A percentile compares a stretch with the other conserved stretches of the same genome.
These are phyloP conservation scores for Onthophagus taurus DNA, from an alignment of 1,140 invertebrate species.

Conservation along the genomic window DNA sequence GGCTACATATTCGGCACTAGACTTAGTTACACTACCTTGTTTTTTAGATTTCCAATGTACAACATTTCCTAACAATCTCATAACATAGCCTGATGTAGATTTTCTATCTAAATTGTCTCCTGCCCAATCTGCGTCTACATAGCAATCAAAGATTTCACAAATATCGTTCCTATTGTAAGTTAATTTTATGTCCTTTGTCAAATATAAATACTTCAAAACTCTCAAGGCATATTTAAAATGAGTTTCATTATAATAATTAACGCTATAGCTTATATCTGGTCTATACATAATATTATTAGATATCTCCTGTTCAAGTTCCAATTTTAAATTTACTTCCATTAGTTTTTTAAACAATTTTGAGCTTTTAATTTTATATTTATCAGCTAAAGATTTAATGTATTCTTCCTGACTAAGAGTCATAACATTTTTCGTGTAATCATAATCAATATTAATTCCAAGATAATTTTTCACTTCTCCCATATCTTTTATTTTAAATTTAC, in stretches of 20 bases:
- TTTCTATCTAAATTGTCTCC: constrained; percentile 34
- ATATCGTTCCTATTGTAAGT: constrained; percentile 26
- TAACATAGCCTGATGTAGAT: constrained; percentile 33
- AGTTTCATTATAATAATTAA: constrained; percentile 27
- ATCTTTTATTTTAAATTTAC: constrained; percentile 18
- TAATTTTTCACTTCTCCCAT: constrained; percentile 17
- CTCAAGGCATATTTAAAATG: constrained; percentile 36
- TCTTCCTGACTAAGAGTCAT: constrained; percentile 16
- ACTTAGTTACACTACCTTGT: no score
- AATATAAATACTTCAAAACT: constrained; percentile 30
- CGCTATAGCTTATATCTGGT: constrained; percentile 29
- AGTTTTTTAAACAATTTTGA: constrained; percentile 27
- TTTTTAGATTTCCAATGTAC: no score
- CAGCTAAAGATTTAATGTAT: constrained; percentile 15
- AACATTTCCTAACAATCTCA: constrained; percentile 20
- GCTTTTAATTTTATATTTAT: constrained; percentile 20
- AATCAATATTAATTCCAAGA: constrained; percentile 21
- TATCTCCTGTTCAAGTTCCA: constrained; percentile 18
- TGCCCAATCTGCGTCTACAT: constrained; percentile 35
- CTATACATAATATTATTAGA: constrained; percentile 14
- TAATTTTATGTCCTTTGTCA: constrained; percentile 33
- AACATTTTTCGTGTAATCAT: constrained; percentile 13
- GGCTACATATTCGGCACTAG: no score
- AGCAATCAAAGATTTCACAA: constrained; percentile 30
- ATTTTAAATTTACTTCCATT: constrained; percentile 39